Evolutionary conservation across 2,113 vertebrate genomes (phyloP).

Genomic region (Syngnathus floridae): DNA sequence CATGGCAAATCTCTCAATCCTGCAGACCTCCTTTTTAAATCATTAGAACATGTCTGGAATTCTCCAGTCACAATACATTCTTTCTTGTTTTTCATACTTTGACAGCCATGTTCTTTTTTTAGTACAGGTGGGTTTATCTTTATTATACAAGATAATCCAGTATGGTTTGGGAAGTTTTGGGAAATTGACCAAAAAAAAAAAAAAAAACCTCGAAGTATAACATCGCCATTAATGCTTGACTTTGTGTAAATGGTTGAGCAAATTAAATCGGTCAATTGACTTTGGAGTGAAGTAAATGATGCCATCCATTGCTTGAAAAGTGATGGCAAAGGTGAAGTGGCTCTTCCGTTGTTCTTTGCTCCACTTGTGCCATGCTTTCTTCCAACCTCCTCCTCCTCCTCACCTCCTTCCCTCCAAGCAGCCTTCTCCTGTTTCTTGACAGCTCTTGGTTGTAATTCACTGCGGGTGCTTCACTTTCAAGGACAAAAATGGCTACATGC

Average conservation of each 20-base stretch:
- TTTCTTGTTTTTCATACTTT: constrained; percentile 49
- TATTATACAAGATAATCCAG: too few species aligned
- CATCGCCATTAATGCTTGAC: not conserved
- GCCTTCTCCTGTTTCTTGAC: constrained; percentile 45
- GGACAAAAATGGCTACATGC: constrained; percentile 47
- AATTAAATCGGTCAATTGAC: not conserved
- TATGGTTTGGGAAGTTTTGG: too few species aligned
- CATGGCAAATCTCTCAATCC: constrained; percentile 64
- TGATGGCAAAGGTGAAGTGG: constrained; percentile 25
- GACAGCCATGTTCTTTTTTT: constrained; percentile 1
- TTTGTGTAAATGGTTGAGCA: not conserved
- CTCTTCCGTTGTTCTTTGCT: constrained; percentile 29
- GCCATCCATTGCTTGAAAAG: not conserved
- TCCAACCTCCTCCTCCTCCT: constrained; percentile 25
- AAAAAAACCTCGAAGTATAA: not conserved
- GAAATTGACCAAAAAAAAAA: too few species aligned
- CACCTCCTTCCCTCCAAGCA: constrained; percentile 32
- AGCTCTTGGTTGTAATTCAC: constrained; percentile 50
- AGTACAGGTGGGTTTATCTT: not conserved
- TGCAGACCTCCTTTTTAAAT: constrained; percentile 66
- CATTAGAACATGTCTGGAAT: constrained; percentile 69
- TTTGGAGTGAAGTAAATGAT: not conserved
- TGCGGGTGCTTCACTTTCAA: constrained; percentile 40
- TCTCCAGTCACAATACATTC: constrained; percentile 61
- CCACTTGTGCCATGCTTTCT: constrained; percentile 17